Evolutionary conservation across 1,140 invertebrate genomes (phyloP), one percentile per base, ranked within the genome.

Genomic region (Drosophila setifemur): DNA sequence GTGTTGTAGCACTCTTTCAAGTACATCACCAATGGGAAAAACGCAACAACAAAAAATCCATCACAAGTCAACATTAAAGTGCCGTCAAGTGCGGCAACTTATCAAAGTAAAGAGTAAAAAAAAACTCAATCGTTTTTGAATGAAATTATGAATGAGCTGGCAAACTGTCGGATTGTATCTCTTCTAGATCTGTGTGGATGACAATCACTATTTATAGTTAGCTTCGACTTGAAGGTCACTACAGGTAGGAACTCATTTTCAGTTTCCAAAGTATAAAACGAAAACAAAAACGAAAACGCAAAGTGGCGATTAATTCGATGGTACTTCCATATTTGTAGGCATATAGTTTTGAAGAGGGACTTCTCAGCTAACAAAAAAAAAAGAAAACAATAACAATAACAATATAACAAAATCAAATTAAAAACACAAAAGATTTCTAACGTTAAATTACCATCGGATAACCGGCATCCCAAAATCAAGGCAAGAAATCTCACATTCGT

Each of bases 241-340:
- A 42, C 42, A 43, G 58, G 78, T 63, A 71, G 33, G 55, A 54
- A 61, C 29, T 39, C 57, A 85, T 85, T 74, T 85, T 70, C 63
- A 68, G 60, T 72, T 64, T 73, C 12, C 28, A 69, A 49, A 61
- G 57, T 71, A 72, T 69, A 75, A 61, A 40, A 58, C 33, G 35
- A 61, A 61, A 70, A 76, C 50, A 21, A 43, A 83, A 61, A 68
- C 35, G 29, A 54, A 69, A 52, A 70, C 70, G 47, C 54, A 71
- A 83, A 83, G 79, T 86, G 79, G 44, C 74, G 79, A 83, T 83
- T 85, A 79, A 79, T 85, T 83, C 52, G 79, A 83, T 83, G 79
- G 79, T 81, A 85, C 79, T 85, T 83, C 79, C 81, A 83, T 71
- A 71, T 83, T 79, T 79, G 39, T 67, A 79, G 79, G 81, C 79